These are phyloP conservation scores for Passer montanus DNA, from an alignment of 2,113 vertebrate species.

Conservation along the genomic window DNA sequence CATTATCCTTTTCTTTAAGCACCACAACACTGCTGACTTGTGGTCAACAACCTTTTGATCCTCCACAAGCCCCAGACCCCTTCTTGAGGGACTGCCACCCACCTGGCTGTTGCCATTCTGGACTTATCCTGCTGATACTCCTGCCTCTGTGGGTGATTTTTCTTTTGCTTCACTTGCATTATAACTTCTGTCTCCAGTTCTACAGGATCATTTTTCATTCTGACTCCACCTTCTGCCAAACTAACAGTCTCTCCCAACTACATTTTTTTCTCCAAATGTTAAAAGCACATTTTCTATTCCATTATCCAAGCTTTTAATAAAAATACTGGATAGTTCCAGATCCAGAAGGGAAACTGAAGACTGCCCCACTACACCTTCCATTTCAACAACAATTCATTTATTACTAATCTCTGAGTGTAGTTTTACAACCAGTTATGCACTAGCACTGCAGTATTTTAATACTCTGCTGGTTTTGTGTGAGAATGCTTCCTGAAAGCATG, in stretches of 20 bases:
- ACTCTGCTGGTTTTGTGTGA: background rate
- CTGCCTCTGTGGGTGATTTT: background rate
- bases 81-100: background rate
- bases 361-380: background rate
- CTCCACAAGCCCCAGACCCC: background rate
- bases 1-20: background rate
- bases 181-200: background rate
- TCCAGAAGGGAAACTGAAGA: background rate
- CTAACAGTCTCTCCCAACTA: background rate
- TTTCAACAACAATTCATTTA: background rate
- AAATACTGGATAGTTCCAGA: background rate
- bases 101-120: background rate
- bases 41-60: background rate
- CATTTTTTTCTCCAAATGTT: background rate
- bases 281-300: background rate
- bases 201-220: background rate
- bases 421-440: background rate
- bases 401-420: background rate
- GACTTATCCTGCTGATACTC: background rate
- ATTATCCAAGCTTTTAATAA: background rate
- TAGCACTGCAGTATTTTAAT: background rate
- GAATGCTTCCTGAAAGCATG: background rate
- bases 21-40: background rate
- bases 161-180: background rate
- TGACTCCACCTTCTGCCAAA: background rate